Base-by-base conservation (phyloP, 2,888 invertebrate species). In the Zele albiditarsus region DNA sequence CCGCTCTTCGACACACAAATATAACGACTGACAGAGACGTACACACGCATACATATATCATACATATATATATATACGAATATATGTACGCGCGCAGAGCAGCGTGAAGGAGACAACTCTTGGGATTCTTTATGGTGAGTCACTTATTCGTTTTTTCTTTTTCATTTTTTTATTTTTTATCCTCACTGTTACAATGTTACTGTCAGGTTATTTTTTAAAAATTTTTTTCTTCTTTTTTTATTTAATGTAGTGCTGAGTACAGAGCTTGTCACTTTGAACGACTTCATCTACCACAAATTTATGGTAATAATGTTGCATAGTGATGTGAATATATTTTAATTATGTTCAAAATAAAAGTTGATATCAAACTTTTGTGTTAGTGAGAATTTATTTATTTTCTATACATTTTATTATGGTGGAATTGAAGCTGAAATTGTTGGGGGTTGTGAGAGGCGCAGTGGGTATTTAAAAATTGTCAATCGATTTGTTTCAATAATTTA, bases 51-150 rank as follows among this genome's bases (percentile, higher is more conserved):
- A 20, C 8, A 53, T n/a, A 10, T 53, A 53, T 53, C n/a, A 20
- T 53, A 53, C 53, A 53, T 10, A 53, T 8, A 53, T 10, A 53
- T 8, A 53, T 20, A 20, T 8, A 20, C n/a, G 53, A 0, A 53
- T 10, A 42, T 42, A 42, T 42, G 20, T 20, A 20, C 20, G 8
- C n/a, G 20, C 20, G 53, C 20, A 20, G 23, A 20, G 23, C 20
- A 53, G 53, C 4, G 53, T 20, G 53, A 53, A 53, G n/a, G 60
- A 33, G 42, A 76, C 49, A 71, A 72, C 53, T 23, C 46, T 8
- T 63, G 58, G 49, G 20, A 73, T 73, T 67, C 38, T 68, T 73
- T 58, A 58, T 60, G 73, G 75, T 77, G 46, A 71, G 71, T 53
- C 31, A 27, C 14, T 42, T 53, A 67, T 57, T 63, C 46, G 65